A percentile compares a stretch with the other conserved stretches of the same genome.
Evolutionary conservation across 2,888 invertebrate genomes (phyloP).

Genomic region (Charanyca ferruginea): DNA sequence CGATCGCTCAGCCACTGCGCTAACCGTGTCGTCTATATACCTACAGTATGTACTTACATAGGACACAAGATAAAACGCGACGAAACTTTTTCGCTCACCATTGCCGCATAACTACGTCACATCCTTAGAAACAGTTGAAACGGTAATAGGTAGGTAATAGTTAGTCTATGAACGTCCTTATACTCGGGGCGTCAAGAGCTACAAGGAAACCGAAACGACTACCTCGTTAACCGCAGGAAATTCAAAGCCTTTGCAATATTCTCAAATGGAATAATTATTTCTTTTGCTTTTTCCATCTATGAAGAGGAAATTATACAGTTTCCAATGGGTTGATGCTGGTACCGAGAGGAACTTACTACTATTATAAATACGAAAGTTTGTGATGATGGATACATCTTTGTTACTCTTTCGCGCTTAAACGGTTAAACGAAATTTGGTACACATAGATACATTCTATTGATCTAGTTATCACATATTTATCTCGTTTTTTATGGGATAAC

Average conservation of each 20-base stretch:
- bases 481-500: no score
- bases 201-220: slow-evolving; percentile 54
- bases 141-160: slow-evolving; percentile 40
- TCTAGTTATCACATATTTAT: no score
- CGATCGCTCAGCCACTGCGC: no score
- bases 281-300: slow-evolving; percentile 53
- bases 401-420: no score
- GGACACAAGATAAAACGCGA: background rate
- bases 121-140: slow-evolving; percentile 1
- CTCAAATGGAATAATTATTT: slow-evolving; percentile 61
- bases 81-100: background rate
- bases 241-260: slow-evolving; percentile 62
- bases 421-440: no score
- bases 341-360: background rate
- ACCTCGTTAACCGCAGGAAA: slow-evolving; percentile 66
- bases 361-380: no score
- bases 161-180: slow-evolving; percentile 28
- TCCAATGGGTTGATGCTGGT: slow-evolving; percentile 19
- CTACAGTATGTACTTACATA: no score
- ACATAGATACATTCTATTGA: no score
- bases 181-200: slow-evolving; percentile 11
- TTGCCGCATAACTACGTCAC: background rate
- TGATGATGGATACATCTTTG: no score
- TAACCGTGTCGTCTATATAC: no score
- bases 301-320: slow-evolving; percentile 52